A percentile compares a stretch with the other conserved stretches of the same genome.
These are phyloP conservation scores for Thalassarche chlororhynchos DNA, from an alignment of 2,113 vertebrate species.

Conservation along the genomic window DNA sequence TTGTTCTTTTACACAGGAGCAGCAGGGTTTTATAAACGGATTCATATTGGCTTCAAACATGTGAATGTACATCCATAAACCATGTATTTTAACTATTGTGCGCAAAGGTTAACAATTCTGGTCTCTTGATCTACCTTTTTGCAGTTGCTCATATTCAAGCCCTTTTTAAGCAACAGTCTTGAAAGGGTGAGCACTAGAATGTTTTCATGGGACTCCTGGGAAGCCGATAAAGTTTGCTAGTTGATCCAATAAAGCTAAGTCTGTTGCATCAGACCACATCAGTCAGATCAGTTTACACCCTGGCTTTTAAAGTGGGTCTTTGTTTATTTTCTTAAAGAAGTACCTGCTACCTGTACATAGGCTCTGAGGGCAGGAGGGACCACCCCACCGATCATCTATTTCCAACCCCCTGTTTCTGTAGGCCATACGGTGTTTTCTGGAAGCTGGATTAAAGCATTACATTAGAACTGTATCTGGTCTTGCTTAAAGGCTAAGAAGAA, in stretches of 20 bases:
- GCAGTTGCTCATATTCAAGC: not conserved
- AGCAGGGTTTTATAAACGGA: not conserved
- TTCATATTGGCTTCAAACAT: not conserved
- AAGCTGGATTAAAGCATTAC: not conserved
- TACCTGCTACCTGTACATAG: slow-evolving; percentile 37
- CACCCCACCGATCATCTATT: not conserved
- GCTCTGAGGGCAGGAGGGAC: not conserved
- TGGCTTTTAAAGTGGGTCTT: slow-evolving; percentile 15
- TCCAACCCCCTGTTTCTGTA: not conserved
- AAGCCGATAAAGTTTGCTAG: slow-evolving; percentile 42
- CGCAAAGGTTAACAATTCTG: not conserved
- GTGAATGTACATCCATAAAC: not conserved
- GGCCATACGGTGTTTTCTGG: not conserved
- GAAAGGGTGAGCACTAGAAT: not conserved
- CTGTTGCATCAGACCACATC: slow-evolving; percentile 42
- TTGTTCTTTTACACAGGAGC: not conserved
- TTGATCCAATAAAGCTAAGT: slow-evolving; percentile 39
- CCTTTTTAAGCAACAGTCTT: not conserved
- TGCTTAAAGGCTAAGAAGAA: not conserved
- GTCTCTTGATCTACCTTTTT: not conserved
- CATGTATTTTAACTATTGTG: not conserved
- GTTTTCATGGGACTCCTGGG: slow-evolving; percentile 13
- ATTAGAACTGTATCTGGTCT: not conserved
- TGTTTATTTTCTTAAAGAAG: slow-evolving; percentile 53
- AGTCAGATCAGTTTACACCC: slow-evolving; percentile 47